phyloP scores from a whole-genome alignment of 2,888 invertebrate genomes.

The Sminthurides aquaticus region DNA sequence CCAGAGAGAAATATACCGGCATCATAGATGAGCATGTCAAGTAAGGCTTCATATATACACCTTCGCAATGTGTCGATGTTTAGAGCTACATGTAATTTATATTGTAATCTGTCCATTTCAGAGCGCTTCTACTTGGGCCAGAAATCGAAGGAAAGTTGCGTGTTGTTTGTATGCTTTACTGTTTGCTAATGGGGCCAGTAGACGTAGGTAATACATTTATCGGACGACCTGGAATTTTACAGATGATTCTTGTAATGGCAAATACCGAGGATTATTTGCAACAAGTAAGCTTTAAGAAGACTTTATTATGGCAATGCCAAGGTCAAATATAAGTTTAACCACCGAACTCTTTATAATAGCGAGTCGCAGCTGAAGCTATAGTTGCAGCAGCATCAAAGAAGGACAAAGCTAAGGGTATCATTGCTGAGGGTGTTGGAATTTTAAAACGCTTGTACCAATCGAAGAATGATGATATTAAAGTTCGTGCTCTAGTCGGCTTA shows the following conservation, averaged over 20 bases:
- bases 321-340: neutral
- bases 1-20: slow-evolving; percentile 62
- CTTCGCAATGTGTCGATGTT: too few relatives aligned
- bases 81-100: neutral
- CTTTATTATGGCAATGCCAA: neutral
- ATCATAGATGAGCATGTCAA: slow-evolving; percentile 80
- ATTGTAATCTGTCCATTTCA: slow-evolving; percentile 43
- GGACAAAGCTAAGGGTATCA: slow-evolving; percentile 86
- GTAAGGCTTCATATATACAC: slow-evolving; percentile 45
- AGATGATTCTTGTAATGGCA: slow-evolving; percentile 96
- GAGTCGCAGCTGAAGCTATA: slow-evolving; percentile 92
- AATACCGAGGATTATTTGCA: slow-evolving; percentile 82
- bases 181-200: slow-evolving; percentile 79
- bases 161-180: slow-evolving; percentile 78
- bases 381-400: slow-evolving; percentile 95
- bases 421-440: slow-evolving; percentile 81
- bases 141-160: slow-evolving; percentile 80
- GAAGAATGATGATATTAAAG: slow-evolving; percentile 80
- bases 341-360: slow-evolving; percentile 58
- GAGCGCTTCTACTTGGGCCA: slow-evolving; percentile 70
- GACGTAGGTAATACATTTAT: slow-evolving; percentile 81
- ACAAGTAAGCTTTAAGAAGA: slow-evolving; percentile 47
- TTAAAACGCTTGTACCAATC: slow-evolving; percentile 87
- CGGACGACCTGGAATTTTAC: slow-evolving; percentile 68
- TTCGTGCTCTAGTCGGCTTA: slow-evolving; percentile 80